These are phyloP conservation scores for Conger conger DNA, from an alignment of 2,113 vertebrate species.

Conservation along the genomic window DNA sequence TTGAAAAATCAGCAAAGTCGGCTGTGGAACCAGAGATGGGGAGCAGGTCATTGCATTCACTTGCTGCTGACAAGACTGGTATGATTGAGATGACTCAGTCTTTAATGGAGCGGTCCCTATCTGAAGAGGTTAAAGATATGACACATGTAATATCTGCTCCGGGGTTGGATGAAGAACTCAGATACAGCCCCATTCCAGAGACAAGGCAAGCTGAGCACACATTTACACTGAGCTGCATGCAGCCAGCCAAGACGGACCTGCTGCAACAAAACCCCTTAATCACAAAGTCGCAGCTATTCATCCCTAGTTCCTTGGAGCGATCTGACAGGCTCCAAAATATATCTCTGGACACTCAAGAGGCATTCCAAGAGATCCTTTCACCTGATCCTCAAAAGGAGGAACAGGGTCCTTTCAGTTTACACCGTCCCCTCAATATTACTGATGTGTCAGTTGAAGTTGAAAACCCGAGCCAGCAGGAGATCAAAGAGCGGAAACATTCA, in stretches of 20 bases:
- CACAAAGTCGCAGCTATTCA: conserved; percentile 15
- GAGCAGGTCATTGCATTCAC: too few relatives aligned
- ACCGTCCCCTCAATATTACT: background rate
- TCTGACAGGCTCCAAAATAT: conserved; percentile 7
- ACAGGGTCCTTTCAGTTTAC: background rate
- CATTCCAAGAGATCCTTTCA: background rate
- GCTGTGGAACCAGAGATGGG: background rate
- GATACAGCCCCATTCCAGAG: background rate
- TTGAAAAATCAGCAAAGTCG: background rate
- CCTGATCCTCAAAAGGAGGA: background rate
- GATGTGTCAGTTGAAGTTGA: conserved; percentile 4
- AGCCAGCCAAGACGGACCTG: background rate
- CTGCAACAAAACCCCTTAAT: background rate
- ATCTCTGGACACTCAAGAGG: conserved; percentile 11
- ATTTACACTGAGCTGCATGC: background rate
- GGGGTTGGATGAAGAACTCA: conserved; percentile 10
- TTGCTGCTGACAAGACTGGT: background rate
- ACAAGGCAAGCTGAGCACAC: background rate
- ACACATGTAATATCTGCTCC: conserved; percentile 47
- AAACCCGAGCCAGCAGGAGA: background rate
- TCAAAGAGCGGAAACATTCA: background rate
- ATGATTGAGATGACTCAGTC: background rate
- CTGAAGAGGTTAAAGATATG: conserved; percentile 55
- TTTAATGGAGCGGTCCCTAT: conserved; percentile 27
- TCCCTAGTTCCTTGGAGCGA: conserved; percentile 27